Percentiles rank a stretch among this genome's conserved stretches.
Conservation (phyloP, 2,113 vertebrate genomes). For the Climacteris rufus region DNA sequence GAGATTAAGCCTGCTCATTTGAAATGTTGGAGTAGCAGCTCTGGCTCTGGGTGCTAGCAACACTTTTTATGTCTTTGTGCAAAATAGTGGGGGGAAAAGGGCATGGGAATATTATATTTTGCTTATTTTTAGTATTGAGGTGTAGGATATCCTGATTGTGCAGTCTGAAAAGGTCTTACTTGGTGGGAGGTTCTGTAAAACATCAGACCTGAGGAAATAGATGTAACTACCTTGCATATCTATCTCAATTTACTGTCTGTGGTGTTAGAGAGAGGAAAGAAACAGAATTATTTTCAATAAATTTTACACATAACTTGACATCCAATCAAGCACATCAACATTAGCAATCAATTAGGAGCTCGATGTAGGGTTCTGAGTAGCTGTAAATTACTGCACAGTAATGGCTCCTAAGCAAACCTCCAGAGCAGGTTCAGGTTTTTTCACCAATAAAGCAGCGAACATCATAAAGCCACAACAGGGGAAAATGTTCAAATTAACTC, state of each 20-base stretch:
- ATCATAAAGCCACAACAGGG: background rate
- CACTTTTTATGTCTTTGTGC: background rate
- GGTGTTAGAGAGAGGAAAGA: background rate
- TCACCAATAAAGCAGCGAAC: background rate
- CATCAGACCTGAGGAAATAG: background rate
- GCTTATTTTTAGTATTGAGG: background rate
- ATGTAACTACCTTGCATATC: background rate
- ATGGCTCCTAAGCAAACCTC: constrained; percentile 5
- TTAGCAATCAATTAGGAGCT: constrained; percentile 47
- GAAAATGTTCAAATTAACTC: background rate
- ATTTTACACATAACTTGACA: constrained; percentile 22
- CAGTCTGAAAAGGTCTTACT: background rate
- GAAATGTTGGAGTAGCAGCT: background rate
- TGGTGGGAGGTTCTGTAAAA: background rate
- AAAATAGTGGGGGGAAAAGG: background rate
- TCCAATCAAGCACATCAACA: background rate
- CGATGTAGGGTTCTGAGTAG: background rate
- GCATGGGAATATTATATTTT: background rate
- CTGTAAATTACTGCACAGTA: constrained; percentile 8
- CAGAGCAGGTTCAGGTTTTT: background rate
- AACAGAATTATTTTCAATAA: background rate
- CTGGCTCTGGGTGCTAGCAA: background rate
- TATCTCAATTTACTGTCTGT: background rate
- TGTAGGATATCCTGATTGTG: background rate
- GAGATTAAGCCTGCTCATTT: constrained; percentile 1